Percentiles rank a stretch among this genome's conserved stretches.
These are phyloP conservation scores for Amblyopsis hoosieri DNA, from an alignment of 2,797 vertebrate species.

Conservation along the genomic window DNA sequence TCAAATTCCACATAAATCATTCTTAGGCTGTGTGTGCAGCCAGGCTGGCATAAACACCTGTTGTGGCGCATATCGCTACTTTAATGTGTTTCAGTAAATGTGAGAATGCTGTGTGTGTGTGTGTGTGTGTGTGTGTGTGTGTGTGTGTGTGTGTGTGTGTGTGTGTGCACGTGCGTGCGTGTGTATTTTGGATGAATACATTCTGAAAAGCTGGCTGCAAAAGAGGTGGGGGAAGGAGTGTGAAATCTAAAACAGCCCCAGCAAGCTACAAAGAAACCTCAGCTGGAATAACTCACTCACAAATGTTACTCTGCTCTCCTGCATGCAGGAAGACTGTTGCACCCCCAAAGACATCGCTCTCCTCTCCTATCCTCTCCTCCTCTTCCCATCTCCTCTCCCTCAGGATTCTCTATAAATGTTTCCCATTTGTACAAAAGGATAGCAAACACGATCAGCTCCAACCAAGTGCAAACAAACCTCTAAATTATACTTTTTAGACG, in stretches of 20 bases:
- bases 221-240: conserved; percentile 50
- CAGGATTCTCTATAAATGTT: too few species aligned
- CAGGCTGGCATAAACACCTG: conserved; percentile 70
- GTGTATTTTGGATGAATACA: neutral
- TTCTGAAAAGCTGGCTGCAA: conserved; percentile 43
- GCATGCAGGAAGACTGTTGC: conserved; percentile 51
- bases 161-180: too few species aligned
- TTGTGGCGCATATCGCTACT: conserved; percentile 61
- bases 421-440: neutral
- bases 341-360: conserved; percentile 38
- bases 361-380: conserved; percentile 4
- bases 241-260: conserved; percentile 79
- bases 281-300: conserved; percentile 75
- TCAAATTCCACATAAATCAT: conserved; percentile 66
- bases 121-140: neutral
- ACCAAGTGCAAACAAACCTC: too few species aligned
- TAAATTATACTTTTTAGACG: too few species aligned
- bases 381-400: conserved; percentile 5
- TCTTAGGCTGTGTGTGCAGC: conserved; percentile 62
- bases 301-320: conserved; percentile 71
- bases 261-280: conserved; percentile 65
- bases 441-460: too few species aligned
- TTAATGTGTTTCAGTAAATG: conserved; percentile 38
- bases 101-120: conserved; percentile 3
- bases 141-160: too few species aligned